Conservation (phyloP, 2,888 invertebrate species). For the Tanytarsus gracilentus region DNA sequence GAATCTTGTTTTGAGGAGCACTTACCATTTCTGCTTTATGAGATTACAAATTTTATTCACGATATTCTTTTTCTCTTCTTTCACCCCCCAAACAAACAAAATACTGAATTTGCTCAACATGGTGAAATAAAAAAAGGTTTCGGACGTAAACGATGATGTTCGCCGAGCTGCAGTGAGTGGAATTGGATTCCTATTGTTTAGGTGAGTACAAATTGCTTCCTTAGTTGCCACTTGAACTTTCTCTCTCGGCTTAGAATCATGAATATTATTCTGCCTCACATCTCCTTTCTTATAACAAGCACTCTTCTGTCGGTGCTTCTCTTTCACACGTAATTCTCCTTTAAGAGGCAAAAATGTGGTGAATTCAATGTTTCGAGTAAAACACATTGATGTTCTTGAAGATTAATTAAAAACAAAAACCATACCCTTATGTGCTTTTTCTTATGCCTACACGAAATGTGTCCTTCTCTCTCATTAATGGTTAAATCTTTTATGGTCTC, state of each 20-base stretch:
- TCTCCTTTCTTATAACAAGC: too few relatives aligned
- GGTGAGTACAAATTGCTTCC: constrained; percentile 45
- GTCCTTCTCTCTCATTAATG: too few relatives aligned
- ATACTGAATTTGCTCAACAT: too few relatives aligned
- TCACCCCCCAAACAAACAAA: too few relatives aligned
- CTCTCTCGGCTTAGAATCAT: too few relatives aligned
- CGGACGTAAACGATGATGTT: constrained; percentile 98
- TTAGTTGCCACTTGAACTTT: background rate
- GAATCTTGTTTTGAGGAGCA: background rate
- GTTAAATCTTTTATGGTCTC: too few relatives aligned
- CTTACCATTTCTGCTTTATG: background rate
- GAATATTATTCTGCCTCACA: background rate
- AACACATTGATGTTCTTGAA: constrained; percentile 12
- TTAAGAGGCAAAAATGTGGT: background rate
- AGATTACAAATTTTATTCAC: constrained; percentile 19
- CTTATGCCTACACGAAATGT: too few relatives aligned
- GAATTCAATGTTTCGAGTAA: constrained; percentile 7
- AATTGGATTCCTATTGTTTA: constrained; percentile 94
- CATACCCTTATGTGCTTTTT: too few relatives aligned
- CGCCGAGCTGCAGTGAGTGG: constrained; percentile 96
- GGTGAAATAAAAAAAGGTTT: constrained; percentile 50
- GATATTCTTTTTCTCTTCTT: constrained; percentile 4
- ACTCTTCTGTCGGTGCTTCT: background rate
- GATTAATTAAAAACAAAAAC: constrained; percentile 24
- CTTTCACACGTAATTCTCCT: background rate